Conservation (phyloP, 2,113 vertebrate species). For the Pogona vitticeps region DNA sequence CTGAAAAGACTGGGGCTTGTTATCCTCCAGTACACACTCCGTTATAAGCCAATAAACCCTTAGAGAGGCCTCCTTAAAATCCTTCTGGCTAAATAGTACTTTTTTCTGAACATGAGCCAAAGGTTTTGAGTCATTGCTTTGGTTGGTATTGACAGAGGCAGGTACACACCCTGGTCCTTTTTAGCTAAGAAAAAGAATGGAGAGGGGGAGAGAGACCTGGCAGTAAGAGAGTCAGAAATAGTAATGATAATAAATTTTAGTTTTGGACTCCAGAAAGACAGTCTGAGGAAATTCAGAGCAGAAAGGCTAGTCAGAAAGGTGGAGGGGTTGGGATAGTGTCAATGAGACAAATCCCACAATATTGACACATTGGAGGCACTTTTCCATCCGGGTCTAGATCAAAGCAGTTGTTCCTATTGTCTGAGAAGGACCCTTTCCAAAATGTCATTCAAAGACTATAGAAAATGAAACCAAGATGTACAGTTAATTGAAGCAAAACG, state of each 20-base stretch:
- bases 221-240: conserved; percentile 58
- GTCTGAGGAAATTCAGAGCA: conserved; percentile 67
- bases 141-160: conserved; percentile 58
- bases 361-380: conserved; percentile 42
- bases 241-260: conserved; percentile 54
- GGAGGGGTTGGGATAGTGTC: conserved; percentile 44
- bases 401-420: conserved; percentile 60
- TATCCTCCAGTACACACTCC: background rate
- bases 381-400: conserved; percentile 70
- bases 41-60: conserved; percentile 42
- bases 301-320: conserved; percentile 51
- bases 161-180: conserved; percentile 53
- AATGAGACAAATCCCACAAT: conserved; percentile 58
- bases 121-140: conserved; percentile 68
- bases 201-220: conserved; percentile 31
- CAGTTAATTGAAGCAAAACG: conserved; percentile 64
- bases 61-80: conserved; percentile 59
- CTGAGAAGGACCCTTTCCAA: conserved; percentile 60
- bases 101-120: conserved; percentile 63
- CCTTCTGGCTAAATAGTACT: conserved; percentile 59
- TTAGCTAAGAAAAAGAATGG: conserved; percentile 39
- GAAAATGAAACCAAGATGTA: conserved; percentile 69
- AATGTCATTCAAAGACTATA: conserved; percentile 67
- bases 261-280: conserved; percentile 75
- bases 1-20: background rate